phyloP scores from a whole-genome alignment of 2,888 invertebrate genomes.

The Euphydryas editha region DNA sequence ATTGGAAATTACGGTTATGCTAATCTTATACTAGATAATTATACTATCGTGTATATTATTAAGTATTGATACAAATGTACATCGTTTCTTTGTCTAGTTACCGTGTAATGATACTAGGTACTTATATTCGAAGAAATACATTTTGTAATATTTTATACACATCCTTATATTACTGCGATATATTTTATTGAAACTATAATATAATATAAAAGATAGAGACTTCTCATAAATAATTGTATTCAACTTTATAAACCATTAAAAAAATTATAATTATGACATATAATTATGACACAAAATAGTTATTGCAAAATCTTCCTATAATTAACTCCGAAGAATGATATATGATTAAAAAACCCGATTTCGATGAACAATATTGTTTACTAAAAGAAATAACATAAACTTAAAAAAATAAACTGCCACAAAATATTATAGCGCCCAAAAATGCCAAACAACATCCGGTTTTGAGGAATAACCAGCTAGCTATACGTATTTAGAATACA shows the following conservation, averaged over 20 bases:
- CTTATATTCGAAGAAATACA: not conserved
- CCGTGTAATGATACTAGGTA: not conserved
- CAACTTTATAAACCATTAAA: not conserved
- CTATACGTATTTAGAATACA: constrained; percentile 59
- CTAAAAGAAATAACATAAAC: not conserved
- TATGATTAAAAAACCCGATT: too few species aligned
- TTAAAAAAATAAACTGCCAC: not conserved
- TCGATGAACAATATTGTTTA: not conserved
- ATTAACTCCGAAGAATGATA: too few species aligned
- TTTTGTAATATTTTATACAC: not conserved
- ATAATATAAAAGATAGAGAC: too few species aligned
- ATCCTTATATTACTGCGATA: not conserved
- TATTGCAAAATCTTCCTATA: too few species aligned
- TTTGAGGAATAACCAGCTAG: constrained; percentile 70
- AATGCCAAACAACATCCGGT: constrained; percentile 59
- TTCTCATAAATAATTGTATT: too few species aligned
- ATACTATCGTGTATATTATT: constrained; percentile 31
- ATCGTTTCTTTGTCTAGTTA: constrained; percentile 10
- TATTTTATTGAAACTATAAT: not conserved
- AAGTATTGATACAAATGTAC: constrained; percentile 7
- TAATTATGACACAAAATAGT: too few species aligned
- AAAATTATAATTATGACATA: not conserved
- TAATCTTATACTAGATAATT: constrained; percentile 25
- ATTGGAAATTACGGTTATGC: constrained; percentile 14
- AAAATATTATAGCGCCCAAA: constrained; percentile 43